Conservation (phyloP, 1,140 invertebrate species). For the Papilio xuthus region DNA sequence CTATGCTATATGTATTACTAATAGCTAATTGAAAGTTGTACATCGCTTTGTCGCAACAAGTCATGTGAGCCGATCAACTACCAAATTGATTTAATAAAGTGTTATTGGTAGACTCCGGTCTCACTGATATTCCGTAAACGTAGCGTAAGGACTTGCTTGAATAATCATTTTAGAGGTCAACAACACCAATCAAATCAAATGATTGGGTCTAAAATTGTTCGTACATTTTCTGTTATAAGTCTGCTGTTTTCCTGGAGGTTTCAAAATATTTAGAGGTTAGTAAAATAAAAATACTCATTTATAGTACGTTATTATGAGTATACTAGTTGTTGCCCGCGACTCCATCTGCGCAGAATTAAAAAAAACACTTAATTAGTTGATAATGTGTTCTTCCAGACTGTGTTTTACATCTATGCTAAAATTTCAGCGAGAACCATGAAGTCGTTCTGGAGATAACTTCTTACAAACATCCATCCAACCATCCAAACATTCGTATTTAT, state of each 20-base stretch:
- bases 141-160: constrained; percentile 30
- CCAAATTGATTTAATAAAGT: constrained; percentile 31
- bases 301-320: background rate
- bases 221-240: constrained; percentile 19
- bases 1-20: background rate
- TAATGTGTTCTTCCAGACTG: no score
- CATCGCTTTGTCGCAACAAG: background rate
- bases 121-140: background rate
- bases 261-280: no score
- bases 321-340: no score
- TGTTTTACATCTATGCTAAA: no score
- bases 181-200: constrained; percentile 35
- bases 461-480: no score
- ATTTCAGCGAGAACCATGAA: no score
- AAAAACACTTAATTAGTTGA: no score
- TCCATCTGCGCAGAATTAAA: no score
- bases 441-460: no score
- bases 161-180: constrained; percentile 43
- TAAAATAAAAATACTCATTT: no score
- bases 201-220: constrained; percentile 40
- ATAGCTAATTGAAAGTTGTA: constrained; percentile 21
- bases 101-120: constrained; percentile 5
- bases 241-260: no score
- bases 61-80: constrained; percentile 17
- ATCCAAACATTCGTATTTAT: no score